Evolutionary conservation across 2,113 vertebrate genomes (phyloP), one percentile per base, ranked within the genome.

Genomic region (Lepisosteus oculatus): DNA sequence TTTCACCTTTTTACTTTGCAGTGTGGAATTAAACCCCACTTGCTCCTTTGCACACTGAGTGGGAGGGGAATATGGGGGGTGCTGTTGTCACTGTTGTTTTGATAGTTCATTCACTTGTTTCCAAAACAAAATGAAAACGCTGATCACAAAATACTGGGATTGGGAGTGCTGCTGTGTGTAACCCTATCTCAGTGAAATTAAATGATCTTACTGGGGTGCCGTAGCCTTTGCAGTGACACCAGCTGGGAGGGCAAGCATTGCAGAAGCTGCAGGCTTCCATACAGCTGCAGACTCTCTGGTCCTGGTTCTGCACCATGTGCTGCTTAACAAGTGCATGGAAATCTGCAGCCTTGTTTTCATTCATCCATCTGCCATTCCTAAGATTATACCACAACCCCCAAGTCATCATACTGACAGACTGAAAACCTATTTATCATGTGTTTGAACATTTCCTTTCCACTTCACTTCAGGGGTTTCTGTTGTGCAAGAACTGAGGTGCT

Each of bases 301-400:
- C 57, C 14, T 59, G 57, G 57, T 59, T n/a, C 57, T n/a, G 4
- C 57, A 29, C 29, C 29, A 59, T 59, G 57, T 59, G 57, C 57
- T 5, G 14, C 14, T 59, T 15, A 3, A 59, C 14, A 0, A 14
- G 57, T 13, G 14, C 11, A 59, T 29, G 14, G 57, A 59, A 15
- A 59, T 59, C 4, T 59, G 4, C 57, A 59, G 57, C 14, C 45
- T 45, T 67, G 65, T 6, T 75, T 67, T 54, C 68, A 61, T 41
- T 44, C 29, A 59, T 68, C 62, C 69, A 76, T 76, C 74, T 74
- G 72, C 69, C 66, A 17, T 63, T 64, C 56, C 7, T 14, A 64
- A 47, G 2, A 65, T 43, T 54, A 61, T 41, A 65, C 17, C 55
- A 66, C 29, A 7, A 61, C 69, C 67, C 47, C 45, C 64, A 64